These are phyloP conservation scores for Oryzias sinensis DNA, from an alignment of 2,797 vertebrate species.

Conservation along the genomic window DNA sequence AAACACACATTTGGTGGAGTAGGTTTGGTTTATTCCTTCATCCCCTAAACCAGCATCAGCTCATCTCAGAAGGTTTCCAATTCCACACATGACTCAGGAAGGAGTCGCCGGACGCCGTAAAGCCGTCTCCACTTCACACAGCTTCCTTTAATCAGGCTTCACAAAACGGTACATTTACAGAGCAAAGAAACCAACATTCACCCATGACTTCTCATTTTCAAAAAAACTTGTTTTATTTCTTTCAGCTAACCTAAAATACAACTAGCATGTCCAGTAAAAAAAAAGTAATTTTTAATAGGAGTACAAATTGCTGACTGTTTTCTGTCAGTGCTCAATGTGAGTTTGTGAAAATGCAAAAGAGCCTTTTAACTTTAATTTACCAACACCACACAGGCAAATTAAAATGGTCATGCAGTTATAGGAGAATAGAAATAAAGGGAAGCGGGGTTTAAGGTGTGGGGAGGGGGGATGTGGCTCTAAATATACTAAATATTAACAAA, in stretches of 20 bases:
- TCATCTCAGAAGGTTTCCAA: conserved; percentile 44
- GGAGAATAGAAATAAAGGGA: conserved; percentile 64
- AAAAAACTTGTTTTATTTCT: conserved; percentile 55
- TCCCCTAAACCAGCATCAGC: conserved; percentile 48
- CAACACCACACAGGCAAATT: conserved; percentile 84
- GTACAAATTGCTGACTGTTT: conserved; percentile 43
- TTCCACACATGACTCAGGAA: conserved; percentile 60
- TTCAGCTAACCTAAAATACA: conserved; percentile 54
- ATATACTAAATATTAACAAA: conserved; percentile 91
- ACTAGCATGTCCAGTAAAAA: conserved; percentile 58
- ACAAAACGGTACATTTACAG: conserved; percentile 56
- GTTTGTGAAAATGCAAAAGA: conserved; percentile 55
- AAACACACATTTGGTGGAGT: conserved; percentile 39
- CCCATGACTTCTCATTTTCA: conserved; percentile 43
- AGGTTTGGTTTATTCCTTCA: conserved; percentile 70
- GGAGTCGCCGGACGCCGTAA: conserved; percentile 36
- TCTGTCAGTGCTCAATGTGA: conserved; percentile 33
- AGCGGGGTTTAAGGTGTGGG: neutral
- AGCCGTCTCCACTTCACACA: conserved; percentile 10
- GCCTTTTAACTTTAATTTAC: conserved; percentile 73
- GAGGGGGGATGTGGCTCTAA: conserved; percentile 70
- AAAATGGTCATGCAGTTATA: conserved; percentile 83
- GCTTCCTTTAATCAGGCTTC: conserved; percentile 29
- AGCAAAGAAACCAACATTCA: conserved; percentile 51
- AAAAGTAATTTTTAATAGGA: conserved; percentile 23